Percentiles rank a stretch among this genome's conserved stretches.
Evolutionary conservation across 92 coral and sea anemone species (phyloP).

Genomic region (Epizoanthus ramosus): DNA sequence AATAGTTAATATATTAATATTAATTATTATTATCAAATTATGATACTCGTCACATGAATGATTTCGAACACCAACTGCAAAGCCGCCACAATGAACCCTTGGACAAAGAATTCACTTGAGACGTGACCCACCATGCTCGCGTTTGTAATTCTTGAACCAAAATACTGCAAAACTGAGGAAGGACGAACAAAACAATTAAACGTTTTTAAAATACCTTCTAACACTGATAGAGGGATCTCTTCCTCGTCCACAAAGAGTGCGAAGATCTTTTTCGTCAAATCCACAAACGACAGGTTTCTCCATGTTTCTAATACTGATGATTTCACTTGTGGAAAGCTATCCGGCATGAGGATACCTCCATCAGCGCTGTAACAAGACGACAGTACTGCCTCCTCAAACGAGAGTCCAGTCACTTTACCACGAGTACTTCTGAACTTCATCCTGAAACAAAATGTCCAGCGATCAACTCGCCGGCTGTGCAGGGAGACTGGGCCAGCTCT

Average conservation of each 20-base stretch:
- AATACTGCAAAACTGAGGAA: too few relatives aligned
- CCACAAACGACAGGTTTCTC: constrained; percentile 74
- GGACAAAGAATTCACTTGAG: too few relatives aligned
- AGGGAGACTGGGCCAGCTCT: too few relatives aligned
- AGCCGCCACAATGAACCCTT: too few relatives aligned
- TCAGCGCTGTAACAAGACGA: constrained; percentile 71
- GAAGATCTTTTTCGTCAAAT: constrained; percentile 69
- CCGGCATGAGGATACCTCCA: constrained; percentile 93
- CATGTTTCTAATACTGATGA: constrained; percentile 52
- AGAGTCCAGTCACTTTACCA: constrained; percentile 56
- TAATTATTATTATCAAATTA: too few relatives aligned
- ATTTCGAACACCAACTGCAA: too few relatives aligned
- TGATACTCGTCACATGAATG: too few relatives aligned
- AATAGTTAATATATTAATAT: too few relatives aligned
- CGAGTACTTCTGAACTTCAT: constrained; percentile 93
- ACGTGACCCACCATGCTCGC: too few relatives aligned
- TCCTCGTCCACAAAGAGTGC: constrained; percentile 72
- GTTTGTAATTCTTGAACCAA: too few relatives aligned
- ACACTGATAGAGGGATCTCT: constrained; percentile 69
- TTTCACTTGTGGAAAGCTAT: constrained; percentile 72
- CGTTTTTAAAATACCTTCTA: constrained; percentile 75
- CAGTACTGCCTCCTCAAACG: constrained; percentile 80
- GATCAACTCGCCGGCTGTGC: too few relatives aligned
- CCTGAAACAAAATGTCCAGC: background rate
- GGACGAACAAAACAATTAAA: too few relatives aligned